These are phyloP conservation scores for Diadophis punctatus DNA, from an alignment of 2,113 vertebrate species.

Conservation along the genomic window DNA sequence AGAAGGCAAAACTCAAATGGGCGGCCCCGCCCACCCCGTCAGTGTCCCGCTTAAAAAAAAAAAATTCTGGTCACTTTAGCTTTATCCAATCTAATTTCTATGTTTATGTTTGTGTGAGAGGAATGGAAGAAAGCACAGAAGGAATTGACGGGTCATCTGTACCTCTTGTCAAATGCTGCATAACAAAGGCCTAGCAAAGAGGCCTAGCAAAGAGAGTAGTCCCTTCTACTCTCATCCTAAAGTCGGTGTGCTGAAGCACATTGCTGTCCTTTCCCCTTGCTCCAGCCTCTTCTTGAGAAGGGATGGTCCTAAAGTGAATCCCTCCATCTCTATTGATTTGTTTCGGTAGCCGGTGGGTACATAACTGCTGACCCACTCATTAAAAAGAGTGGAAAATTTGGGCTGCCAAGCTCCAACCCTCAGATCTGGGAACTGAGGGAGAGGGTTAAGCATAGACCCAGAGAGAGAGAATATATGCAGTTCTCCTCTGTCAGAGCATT, in stretches of 20 bases:
- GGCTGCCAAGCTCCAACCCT: neutral
- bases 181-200: neutral
- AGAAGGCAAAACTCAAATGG: too few species aligned
- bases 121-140: neutral
- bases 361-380: neutral
- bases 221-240: neutral
- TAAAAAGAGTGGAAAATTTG: slow-evolving; percentile 3
- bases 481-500: neutral
- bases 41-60: too few species aligned
- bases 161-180: neutral
- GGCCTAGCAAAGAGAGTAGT: neutral
- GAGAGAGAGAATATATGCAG: neutral
- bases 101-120: neutral
- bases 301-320: neutral
- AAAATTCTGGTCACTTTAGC: too few species aligned
- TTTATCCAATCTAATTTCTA: neutral
- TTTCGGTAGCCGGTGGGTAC: neutral
- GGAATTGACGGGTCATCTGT: neutral
- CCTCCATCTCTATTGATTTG: neutral
- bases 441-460: neutral
- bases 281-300: neutral
- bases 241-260: too few species aligned
- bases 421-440: neutral
- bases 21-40: too few species aligned
- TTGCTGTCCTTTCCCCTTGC: neutral